phyloP scores from a whole-genome alignment of 2,113 vertebrate genomes.

The Brachyhypopomus gauderio region DNA sequence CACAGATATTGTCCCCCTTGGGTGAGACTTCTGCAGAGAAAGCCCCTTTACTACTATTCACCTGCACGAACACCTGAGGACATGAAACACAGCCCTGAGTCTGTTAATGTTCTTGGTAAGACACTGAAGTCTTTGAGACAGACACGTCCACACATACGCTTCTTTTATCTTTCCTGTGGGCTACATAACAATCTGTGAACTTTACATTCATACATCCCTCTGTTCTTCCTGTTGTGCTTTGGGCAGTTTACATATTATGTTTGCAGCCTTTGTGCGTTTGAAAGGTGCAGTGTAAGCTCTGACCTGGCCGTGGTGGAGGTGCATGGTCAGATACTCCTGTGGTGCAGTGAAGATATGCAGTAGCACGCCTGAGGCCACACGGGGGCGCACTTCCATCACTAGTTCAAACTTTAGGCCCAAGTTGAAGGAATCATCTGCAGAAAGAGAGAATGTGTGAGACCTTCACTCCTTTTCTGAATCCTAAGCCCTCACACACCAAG shows the following conservation, averaged over 20 bases:
- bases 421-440: slow-evolving; percentile 85
- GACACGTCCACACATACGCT: neutral
- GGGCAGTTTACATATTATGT: too few relatives aligned
- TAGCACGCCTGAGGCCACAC: slow-evolving; percentile 85
- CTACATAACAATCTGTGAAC: too few relatives aligned
- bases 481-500: neutral
- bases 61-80: slow-evolving; percentile 83
- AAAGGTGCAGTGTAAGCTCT: neutral
- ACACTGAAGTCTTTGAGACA: too few relatives aligned
- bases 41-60: slow-evolving; percentile 82
- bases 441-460: slow-evolving; percentile 29
- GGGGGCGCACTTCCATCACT: slow-evolving; percentile 88
- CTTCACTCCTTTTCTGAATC: slow-evolving; percentile 14
- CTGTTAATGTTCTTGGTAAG: neutral
- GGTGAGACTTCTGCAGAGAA: slow-evolving; percentile 85
- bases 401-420: slow-evolving; percentile 87
- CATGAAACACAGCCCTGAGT: slow-evolving; percentile 7
- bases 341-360: slow-evolving; percentile 81
- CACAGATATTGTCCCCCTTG: slow-evolving; percentile 79
- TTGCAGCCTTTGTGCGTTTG: neutral
- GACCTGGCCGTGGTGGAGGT: slow-evolving; percentile 86
- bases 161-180: too few relatives aligned
- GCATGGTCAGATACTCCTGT: slow-evolving; percentile 83
- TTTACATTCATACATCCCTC: too few relatives aligned
- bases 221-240: too few relatives aligned